Evolutionary conservation across 1,140 invertebrate species (phyloP).

Genomic region (Trichoplusia ni): DNA sequence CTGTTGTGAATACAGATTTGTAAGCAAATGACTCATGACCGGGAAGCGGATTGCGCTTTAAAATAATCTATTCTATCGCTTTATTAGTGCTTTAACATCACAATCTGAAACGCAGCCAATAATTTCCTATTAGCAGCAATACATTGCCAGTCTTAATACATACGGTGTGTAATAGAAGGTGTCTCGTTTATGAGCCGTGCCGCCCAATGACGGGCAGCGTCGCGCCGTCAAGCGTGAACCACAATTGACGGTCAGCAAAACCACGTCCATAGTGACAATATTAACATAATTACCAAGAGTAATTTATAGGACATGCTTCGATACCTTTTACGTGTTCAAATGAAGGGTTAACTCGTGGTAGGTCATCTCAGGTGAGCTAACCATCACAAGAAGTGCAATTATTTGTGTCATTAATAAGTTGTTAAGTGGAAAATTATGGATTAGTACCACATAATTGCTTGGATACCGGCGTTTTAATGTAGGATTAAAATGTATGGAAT

Average conservation of each 20-base stretch:
- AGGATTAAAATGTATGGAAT: not conserved
- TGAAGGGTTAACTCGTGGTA: conserved; percentile 18
- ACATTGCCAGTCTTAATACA: conserved; percentile 19
- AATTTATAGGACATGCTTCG: conserved; percentile 19
- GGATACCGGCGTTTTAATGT: not conserved
- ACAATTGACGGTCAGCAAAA: conserved; percentile 15
- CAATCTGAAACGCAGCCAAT: not conserved
- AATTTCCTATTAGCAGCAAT: conserved; percentile 2
- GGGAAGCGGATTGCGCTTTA: no score
- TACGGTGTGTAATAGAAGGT: conserved; percentile 16
- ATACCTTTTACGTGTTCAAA: conserved; percentile 20
- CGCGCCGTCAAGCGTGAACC: conserved; percentile 4
- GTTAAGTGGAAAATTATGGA: conserved; percentile 22
- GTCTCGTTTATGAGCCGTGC: conserved; percentile 30
- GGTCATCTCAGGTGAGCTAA: not conserved
- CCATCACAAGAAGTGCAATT: conserved; percentile 7
- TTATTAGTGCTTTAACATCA: no score
- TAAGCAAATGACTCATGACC: no score
- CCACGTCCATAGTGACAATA: conserved; percentile 17
- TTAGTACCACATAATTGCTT: conserved; percentile 2
- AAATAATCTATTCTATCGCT: no score
- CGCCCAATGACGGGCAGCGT: conserved; percentile 17
- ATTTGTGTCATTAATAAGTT: conserved; percentile 17
- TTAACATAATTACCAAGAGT: conserved; percentile 17
- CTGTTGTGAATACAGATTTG: no score